Evolutionary conservation across 2,797 vertebrate species (phyloP).

Genomic region (Tympanoctomys barrerae): DNA sequence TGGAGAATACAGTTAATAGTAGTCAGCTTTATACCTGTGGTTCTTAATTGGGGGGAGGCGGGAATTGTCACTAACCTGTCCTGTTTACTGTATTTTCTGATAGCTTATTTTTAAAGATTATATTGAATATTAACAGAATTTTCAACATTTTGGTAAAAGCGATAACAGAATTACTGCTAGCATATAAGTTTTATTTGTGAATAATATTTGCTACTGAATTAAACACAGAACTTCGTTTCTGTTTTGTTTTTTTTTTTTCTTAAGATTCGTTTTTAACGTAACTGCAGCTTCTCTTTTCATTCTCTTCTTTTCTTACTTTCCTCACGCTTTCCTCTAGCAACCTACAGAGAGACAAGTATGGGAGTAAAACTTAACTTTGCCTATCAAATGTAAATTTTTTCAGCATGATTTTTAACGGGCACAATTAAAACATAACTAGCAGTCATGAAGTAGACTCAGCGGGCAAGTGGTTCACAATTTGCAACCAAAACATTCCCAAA

Average conservation of each 20-base stretch:
- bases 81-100: conserved; percentile 80
- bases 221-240: conserved; percentile 85
- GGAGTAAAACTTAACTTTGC: conserved; percentile 99
- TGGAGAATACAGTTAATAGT: conserved; percentile 71
- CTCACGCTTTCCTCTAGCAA: conserved; percentile 99
- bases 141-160: conserved; percentile 81
- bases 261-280: conserved; percentile 86
- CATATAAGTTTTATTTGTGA: conserved; percentile 74
- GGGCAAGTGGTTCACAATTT: conserved; percentile 99
- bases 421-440: conserved; percentile 97
- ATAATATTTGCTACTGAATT: conserved; percentile 82
- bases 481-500: conserved; percentile 88
- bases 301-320: conserved; percentile 95
- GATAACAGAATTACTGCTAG: conserved; percentile 75
- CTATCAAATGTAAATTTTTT: conserved; percentile 99
- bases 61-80: conserved; percentile 79
- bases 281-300: conserved; percentile 94
- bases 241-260: conserved; percentile 82
- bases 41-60: conserved; percentile 76
- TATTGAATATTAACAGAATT: conserved; percentile 77
- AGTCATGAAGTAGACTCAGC: conserved; percentile 96
- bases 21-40: conserved; percentile 83
- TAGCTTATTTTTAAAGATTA: conserved; percentile 75
- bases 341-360: conserved; percentile 99
- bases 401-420: conserved; percentile 98